These are phyloP conservation scores for Apocheima hispidaria DNA, from an alignment of 2,888 invertebrate genomes.

Conservation along the genomic window DNA sequence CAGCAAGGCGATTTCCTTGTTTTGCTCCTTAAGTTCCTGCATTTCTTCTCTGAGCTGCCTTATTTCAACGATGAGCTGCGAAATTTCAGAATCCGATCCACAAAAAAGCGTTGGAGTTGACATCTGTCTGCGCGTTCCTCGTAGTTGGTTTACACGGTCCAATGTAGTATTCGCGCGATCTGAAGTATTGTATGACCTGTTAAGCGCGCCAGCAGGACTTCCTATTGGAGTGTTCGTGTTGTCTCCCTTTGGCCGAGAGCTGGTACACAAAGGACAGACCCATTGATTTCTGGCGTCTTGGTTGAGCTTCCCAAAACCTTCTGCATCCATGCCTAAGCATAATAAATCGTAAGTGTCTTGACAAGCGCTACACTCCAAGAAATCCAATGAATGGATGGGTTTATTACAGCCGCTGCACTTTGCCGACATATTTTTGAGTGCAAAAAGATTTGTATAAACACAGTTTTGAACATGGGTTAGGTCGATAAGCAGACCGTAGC, in stretches of 20 bases:
- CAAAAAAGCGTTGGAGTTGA: not conserved
- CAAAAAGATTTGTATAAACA: not conserved
- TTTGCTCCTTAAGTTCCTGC: not conserved
- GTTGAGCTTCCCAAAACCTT: not conserved
- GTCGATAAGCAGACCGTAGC: not conserved
- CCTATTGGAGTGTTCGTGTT: conserved; percentile 1
- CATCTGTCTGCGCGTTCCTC: not conserved
- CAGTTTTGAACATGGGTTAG: not conserved
- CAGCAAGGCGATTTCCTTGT: not conserved
- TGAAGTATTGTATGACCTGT: not conserved
- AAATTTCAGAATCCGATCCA: not conserved
- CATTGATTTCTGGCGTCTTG: not conserved
- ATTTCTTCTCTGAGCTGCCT: not conserved
- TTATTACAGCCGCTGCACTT: not conserved
- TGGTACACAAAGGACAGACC: not conserved
- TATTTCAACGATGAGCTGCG: not conserved
- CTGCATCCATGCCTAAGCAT: not conserved
- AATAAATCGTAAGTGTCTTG: not conserved
- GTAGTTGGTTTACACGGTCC: not conserved
- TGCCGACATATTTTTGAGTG: not conserved
- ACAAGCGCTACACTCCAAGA: not conserved
- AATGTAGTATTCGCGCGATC: not conserved
- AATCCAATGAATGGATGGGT: not conserved
- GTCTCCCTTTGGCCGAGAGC: not conserved
- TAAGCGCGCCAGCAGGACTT: not conserved